phyloP scores from a whole-genome alignment of 1,140 invertebrate species.

The Sipha flava region DNA sequence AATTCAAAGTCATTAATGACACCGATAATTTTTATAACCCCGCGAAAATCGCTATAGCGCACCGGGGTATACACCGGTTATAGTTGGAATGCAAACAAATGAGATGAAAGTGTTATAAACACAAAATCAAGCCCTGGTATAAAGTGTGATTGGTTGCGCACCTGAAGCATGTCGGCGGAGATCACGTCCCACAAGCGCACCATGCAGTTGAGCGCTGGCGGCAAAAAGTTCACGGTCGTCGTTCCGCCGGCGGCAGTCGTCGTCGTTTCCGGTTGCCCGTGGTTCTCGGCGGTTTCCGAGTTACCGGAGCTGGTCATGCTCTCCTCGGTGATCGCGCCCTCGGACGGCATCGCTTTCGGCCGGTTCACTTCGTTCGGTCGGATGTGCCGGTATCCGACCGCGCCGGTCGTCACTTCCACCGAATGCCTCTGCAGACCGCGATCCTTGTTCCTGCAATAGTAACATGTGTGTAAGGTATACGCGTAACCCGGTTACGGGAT shows the following conservation, averaged over 20 bases:
- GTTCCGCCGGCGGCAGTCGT: neutral
- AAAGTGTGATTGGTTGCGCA: constrained; percentile 39
- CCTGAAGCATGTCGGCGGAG: constrained; percentile 58
- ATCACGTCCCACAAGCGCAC: constrained; percentile 84
- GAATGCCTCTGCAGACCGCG: constrained; percentile 35
- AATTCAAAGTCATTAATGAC: no score
- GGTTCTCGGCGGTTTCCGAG: neutral
- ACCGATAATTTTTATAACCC: no score
- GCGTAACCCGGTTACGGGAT: neutral
- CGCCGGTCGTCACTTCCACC: constrained; percentile 36
- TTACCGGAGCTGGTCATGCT: constrained; percentile 25
- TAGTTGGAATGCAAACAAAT: no score
- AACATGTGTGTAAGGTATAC: neutral
- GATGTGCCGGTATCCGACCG: neutral
- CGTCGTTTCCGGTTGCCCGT: neutral
- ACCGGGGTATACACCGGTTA: no score
- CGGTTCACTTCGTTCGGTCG: neutral
- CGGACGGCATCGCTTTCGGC: neutral
- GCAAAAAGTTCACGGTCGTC: constrained; percentile 59
- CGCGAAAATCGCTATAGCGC: no score
- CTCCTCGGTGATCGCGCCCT: constrained; percentile 2
- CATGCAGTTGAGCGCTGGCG: constrained; percentile 73
- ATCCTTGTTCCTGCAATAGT: neutral
- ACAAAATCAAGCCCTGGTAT: no score
- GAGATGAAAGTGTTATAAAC: no score